Evolutionary conservation across 2,797 vertebrate species (phyloP), one percentile per base, ranked within the genome.

Genomic region (Silurus lanzhouensis): DNA sequence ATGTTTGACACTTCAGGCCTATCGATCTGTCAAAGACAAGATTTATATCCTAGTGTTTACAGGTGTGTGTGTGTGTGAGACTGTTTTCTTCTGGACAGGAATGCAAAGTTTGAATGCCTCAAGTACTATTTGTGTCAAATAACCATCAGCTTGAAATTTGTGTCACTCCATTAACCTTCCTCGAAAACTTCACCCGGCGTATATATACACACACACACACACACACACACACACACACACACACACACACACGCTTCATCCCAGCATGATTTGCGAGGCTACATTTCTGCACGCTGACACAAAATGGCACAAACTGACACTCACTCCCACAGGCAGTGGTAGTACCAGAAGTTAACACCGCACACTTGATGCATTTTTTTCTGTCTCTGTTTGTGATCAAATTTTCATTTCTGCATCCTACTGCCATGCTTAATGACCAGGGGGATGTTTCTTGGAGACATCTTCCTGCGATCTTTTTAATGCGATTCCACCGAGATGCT

Each of bases 1-100:
- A 87, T 52, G 68, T 89, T 87, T 90, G 91, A 93, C 90, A 91
- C 91, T 87, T 88, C 89, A 89, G 89, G 86, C 89, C 88, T 88
- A 86, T 86, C 88, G 90, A 91, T 88, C 81, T 90, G 91, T 89
- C 91, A 89, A 86, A 86, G 86, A 85, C 88, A 85, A 93, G 91
- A 93, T 92, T 90, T 90, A 84, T 89, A 87, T 89, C 90, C n/a
- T 31, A 58, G 60, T 82, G 81, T 88, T 70, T 81, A 64, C 48
- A 71, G 60, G 52, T 7, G 14, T 66, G 22, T 60, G 6, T 52
- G 48, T 52, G 48, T 52, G 48, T 52, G 8, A 1, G 48, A 52
- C 6, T 52, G 48, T 25, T 77, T 31, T 80, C 25, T 46, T 78
- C 22, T 78, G 64, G 82, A 71, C 44, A 12, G 78, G 61, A 83